phyloP scores from a whole-genome alignment of 2,113 vertebrate genomes.

The Pachyramphus minor region DNA sequence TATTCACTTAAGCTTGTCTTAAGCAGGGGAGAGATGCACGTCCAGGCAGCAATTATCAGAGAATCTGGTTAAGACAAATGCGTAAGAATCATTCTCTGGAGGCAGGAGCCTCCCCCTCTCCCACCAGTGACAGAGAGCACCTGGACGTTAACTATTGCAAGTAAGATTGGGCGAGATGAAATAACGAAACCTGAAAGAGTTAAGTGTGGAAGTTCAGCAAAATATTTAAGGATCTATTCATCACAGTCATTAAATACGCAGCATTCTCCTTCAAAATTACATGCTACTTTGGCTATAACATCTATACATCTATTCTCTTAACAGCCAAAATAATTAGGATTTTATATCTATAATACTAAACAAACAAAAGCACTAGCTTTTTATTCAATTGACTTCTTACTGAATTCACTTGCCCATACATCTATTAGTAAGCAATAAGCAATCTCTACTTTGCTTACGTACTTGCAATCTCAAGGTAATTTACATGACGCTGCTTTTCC shows the following conservation, averaged over 20 bases:
- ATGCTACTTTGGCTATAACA: background rate
- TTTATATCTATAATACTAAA: background rate
- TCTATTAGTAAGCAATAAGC: background rate
- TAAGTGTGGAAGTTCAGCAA: background rate
- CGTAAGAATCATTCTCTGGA: background rate
- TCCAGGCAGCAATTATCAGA: background rate
- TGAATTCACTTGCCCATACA: background rate
- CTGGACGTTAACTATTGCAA: background rate
- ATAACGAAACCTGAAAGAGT: accelerated
- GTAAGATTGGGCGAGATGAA: background rate
- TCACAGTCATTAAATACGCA: background rate
- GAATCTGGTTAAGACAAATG: background rate
- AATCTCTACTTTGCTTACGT: background rate
- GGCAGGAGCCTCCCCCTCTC: background rate
- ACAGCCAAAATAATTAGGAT: background rate
- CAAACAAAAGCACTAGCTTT: background rate
- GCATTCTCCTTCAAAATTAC: background rate
- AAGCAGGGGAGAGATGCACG: background rate
- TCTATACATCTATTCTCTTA: background rate
- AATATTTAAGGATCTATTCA: background rate
- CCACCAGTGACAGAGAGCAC: background rate
- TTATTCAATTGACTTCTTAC: background rate
- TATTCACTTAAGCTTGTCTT: background rate
- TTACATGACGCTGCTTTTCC: background rate
- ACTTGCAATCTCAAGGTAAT: background rate